Base-by-base conservation (phyloP, 1,140 invertebrate species). In the Ceratosolen solmsi region DNA sequence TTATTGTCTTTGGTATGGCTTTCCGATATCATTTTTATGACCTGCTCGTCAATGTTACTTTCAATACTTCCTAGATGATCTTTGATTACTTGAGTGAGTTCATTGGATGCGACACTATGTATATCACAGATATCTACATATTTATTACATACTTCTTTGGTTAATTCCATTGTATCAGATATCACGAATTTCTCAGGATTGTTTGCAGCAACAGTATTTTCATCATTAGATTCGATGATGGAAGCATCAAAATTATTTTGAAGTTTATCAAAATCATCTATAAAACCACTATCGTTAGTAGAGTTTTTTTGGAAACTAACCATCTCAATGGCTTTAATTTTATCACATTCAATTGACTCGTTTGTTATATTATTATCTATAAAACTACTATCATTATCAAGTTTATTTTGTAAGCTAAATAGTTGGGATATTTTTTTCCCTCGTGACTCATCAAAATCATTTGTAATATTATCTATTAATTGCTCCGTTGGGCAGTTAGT, bases 221-320 rank as follows among this genome's bases (percentile, higher is more conserved):
- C 33, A 65, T 27, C 5, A 38, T 38, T 22, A 0, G 27, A 49
- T 38, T 38, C 27, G 51, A 80, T 60, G 25, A 22, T 80, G 2
- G 17, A 77, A 36, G 36, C 30, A 65, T 70, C 38, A 36, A n/a
- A 22, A 54, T 41, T 68, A 13, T 54, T 70, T 63, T 72, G 58
- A 27, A 38, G 20, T 77, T 84, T 76, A 65, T 85, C 49, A 33
- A 38, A 80, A 80, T 70, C 76, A 63, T 83, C 77, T 78, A 75
- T 58, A 56, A 79, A 83, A 73, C 56, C 7, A 65, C 41, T 71
- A 65, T 85, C 83, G 75, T 30, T 46, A 27, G 49, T 25, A 68
- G 63, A 73, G 51, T n/a, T 27, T 76, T 70, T 75, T 46, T 15
- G 17, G 68, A 46, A 33, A 78, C 74, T 56, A 25, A 84, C 38